A percentile compares a stretch with the other conserved stretches of the same genome.
phyloP scores from a whole-genome alignment of 2,888 invertebrate genomes.

The Odontomyia ornata region DNA sequence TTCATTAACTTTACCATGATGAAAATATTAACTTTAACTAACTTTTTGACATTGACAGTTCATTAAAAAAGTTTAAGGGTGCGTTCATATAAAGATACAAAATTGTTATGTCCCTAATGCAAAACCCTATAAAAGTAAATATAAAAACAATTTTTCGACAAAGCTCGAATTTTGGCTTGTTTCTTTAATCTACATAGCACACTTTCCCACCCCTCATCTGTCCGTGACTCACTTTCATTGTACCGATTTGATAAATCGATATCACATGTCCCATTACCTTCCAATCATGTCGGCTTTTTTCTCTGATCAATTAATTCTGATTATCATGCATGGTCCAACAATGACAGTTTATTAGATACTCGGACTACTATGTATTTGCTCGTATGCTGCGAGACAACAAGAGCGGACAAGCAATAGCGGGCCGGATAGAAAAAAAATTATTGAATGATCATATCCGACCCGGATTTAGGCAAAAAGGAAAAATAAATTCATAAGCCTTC shows the following conservation, averaged over 20 bases:
- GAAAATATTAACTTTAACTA: no score
- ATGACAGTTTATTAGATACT: conserved; percentile 45
- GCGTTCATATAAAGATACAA: no score
- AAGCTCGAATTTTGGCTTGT: no score
- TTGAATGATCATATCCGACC: conserved; percentile 43
- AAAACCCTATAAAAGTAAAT: no score
- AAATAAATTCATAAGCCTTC: conserved; percentile 28
- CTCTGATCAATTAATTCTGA: conserved; percentile 44
- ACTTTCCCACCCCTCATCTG: no score
- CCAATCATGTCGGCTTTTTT: conserved; percentile 41
- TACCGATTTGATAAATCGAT: conserved; percentile 27
- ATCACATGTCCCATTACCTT: conserved; percentile 35
- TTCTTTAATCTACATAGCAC: no score
- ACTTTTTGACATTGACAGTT: no score
- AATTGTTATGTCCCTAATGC: no score
- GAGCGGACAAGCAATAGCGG: neutral
- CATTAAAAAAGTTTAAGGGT: no score
- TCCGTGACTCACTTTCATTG: neutral
- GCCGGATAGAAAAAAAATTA: conserved; percentile 12
- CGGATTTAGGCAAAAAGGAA: conserved; percentile 36
- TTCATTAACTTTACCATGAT: no score
- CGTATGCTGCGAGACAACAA: conserved; percentile 13
- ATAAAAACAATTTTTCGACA: no score
- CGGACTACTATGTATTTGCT: conserved; percentile 33
- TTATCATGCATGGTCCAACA: conserved; percentile 23